Conservation (phyloP, 2,797 vertebrate species). For the Holocentrus rufus region DNA sequence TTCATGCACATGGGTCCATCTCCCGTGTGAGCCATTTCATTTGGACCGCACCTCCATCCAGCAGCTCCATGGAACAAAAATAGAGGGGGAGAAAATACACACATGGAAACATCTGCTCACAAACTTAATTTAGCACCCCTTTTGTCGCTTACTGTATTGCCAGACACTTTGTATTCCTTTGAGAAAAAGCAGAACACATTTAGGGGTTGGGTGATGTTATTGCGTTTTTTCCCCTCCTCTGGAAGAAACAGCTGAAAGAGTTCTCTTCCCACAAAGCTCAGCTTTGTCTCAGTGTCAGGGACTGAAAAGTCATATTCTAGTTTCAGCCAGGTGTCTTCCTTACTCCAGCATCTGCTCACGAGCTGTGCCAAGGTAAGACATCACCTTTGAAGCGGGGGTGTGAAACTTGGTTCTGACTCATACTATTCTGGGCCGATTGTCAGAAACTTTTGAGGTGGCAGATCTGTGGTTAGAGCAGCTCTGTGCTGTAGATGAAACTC, state of each 20-base stretch:
- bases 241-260: slow-evolving; percentile 44
- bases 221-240: slow-evolving; percentile 17
- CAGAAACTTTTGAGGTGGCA: slow-evolving; percentile 20
- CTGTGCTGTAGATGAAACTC: slow-evolving; percentile 8
- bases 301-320: slow-evolving; percentile 25
- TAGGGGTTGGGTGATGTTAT: slow-evolving; percentile 56
- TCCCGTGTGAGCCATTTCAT: slow-evolving; percentile 26
- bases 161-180: slow-evolving; percentile 63
- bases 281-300: slow-evolving; percentile 36
- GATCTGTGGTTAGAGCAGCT: slow-evolving; percentile 3
- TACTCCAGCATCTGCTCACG: slow-evolving; percentile 5
- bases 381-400: slow-evolving; percentile 8
- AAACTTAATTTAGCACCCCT: slow-evolving; percentile 58
- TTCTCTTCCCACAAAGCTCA: slow-evolving; percentile 1
- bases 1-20: not conserved
- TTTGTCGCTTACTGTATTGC: slow-evolving; percentile 67
- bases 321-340: slow-evolving; percentile 34
- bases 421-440: slow-evolving; percentile 11
- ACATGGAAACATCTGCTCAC: slow-evolving; percentile 75
- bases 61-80: slow-evolving; percentile 57
- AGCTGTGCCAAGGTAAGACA: slow-evolving; percentile 19
- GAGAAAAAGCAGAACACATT: slow-evolving; percentile 64
- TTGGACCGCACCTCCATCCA: slow-evolving; percentile 37
- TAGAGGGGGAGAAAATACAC: slow-evolving; percentile 51
- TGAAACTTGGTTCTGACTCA: slow-evolving; percentile 15